Evolutionary conservation across 2,888 invertebrate species (phyloP), one percentile per base, ranked within the genome.

Genomic region (Tetrapedia diversipes): DNA sequence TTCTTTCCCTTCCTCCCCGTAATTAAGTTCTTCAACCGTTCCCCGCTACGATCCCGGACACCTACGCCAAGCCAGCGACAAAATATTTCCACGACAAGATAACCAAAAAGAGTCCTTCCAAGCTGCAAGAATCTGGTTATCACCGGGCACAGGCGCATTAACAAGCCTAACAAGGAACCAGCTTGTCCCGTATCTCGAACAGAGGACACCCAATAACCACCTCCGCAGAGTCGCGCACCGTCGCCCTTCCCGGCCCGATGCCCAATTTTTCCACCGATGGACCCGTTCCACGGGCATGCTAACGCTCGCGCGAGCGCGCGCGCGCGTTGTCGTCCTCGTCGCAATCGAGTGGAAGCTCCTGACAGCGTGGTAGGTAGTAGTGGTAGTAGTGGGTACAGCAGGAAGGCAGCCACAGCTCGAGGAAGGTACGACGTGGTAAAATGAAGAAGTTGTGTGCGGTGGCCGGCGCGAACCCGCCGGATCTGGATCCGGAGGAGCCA

Each of bases 401-500:
- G n/a, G n/a, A n/a, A n/a, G n/a, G n/a, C n/a, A n/a, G n/a, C 49
- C 27, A 41, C 39, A 56, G 59, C 65, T 41, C 54, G 43, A 39
- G 67, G 77, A 70, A 80, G 76, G 65, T 81, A 82, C 84, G 82
- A 79, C 73, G 82, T 80, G 82, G 79, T 81, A 82, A 84, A 84
- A 84, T 82, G 85, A 86, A 84, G 81, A 82, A 86, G 86, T 85
- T 81, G 84, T 78, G 77, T 77, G n/a, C n/a, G 74, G 60, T 45
- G 80, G 81, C 67, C 65, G 85, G 81, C 78, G 83, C 81, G 80
- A 84, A 82, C 82, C 79, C 84, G 76, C 68, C 65, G 86, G 84
- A 85, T 86, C 84, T 82, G 84, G 82, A 85, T 86, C 77, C 86
- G 41, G 27, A 68, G n/a, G 71, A 61, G 81, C 88, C 85, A 87